Evolutionary conservation across 1,140 invertebrate species (phyloP), one percentile per base, ranked within the genome.

Genomic region (Aphis gossypii): DNA sequence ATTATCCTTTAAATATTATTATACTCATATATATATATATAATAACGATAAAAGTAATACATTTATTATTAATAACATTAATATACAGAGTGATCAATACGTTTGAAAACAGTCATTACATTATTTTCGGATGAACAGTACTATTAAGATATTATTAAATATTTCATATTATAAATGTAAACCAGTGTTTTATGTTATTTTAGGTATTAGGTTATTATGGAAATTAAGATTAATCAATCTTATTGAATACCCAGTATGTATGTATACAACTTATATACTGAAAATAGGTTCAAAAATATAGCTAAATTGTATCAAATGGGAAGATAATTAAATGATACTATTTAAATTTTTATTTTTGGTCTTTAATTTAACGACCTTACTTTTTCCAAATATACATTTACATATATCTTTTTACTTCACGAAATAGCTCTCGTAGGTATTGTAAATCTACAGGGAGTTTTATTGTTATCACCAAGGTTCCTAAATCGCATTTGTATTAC

Each of bases 401-500:
- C 3, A 20, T 35, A 2, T 88, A 14, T 38, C 2, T 54, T 56
- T 89, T 89, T 41, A 89, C 18, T 2, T 88, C 8, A 51, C 51
- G 14, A 25, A 89, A 41, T 46, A 89, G 3, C n/a, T 38, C 6
- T 56, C 88, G 35, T 89, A 76, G 60, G 30, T n/a, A 41, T 14
- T 88, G 48, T 88, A 35, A 54, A 41, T 54, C 88, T 41, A 14
- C 18, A 35, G 44, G 60, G 56, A 82, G 11, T 76, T 91, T 91
- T 91, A 91, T 91, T 91, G 44, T 82, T 76, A 48, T 91, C 41
- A 5, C 21, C 60, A n/a, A 82, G 25, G 38, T 91, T 91, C 2
- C 25, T 21, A 44, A 76, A 76, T 91, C 30, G 41, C 56, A 82
- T 76, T 91, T 91, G 56, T 91, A 91, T 91, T 76, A 76, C 20